These are phyloP conservation scores for Rhinichthys klamathensis DNA, from an alignment of 2,113 vertebrate genomes.

Conservation along the genomic window DNA sequence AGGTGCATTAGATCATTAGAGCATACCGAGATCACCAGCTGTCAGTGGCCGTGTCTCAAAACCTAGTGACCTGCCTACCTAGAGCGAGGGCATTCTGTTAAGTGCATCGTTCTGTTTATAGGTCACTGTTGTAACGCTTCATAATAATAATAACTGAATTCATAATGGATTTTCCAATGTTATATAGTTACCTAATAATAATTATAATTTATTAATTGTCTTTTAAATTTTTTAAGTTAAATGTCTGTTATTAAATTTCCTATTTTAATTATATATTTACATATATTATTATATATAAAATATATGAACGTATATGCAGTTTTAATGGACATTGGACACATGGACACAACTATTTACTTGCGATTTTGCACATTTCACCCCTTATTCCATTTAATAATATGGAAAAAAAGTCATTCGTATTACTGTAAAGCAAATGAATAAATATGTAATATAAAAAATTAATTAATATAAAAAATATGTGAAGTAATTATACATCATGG, in stretches of 20 bases:
- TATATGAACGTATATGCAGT: neutral
- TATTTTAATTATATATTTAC: neutral
- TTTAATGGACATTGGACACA: neutral
- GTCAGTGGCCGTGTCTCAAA: neutral
- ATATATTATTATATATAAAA: neutral
- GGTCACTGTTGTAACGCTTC: neutral
- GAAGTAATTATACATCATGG: too few relatives aligned
- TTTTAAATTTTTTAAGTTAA: too few relatives aligned
- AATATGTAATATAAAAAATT: too few relatives aligned
- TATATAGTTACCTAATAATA: too few relatives aligned
- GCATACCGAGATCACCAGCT: neutral
- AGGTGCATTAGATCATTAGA: neutral
- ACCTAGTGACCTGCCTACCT: neutral
- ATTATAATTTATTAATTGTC: too few relatives aligned
- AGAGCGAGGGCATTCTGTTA: neutral
- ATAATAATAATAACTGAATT: neutral
- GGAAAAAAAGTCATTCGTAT: neutral
- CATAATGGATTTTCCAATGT: neutral
- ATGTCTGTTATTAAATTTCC: too few relatives aligned
- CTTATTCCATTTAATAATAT: neutral
- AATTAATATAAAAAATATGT: too few relatives aligned
- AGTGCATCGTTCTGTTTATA: neutral
- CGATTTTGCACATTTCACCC: too few relatives aligned
- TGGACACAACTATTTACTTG: too few relatives aligned
- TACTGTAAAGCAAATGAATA: neutral